A percentile compares a stretch with the other conserved stretches of the same genome.
These are phyloP conservation scores for Cheilosia scutellata DNA, from an alignment of 2,888 invertebrate genomes.

Conservation along the genomic window DNA sequence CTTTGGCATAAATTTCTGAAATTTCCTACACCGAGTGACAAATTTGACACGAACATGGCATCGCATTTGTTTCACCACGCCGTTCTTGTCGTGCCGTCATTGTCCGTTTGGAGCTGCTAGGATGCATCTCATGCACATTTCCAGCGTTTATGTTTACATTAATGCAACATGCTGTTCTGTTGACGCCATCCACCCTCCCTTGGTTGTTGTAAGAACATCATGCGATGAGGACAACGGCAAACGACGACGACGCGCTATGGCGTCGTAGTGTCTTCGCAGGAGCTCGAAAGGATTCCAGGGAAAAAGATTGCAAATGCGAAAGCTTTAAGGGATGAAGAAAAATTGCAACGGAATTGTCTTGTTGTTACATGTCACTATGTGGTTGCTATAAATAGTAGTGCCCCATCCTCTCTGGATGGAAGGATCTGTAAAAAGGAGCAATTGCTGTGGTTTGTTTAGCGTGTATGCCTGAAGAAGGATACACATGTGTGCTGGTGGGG, in stretches of 20 bases:
- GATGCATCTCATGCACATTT: constrained; percentile 49
- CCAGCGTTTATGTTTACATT: constrained; percentile 64
- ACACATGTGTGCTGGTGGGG: constrained; percentile 7
- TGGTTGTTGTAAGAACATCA: constrained; percentile 10
- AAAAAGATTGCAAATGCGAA: constrained; percentile 45
- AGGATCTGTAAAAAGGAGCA: constrained; percentile 27
- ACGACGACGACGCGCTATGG: not conserved
- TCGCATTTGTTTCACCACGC: constrained; percentile 53
- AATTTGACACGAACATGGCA: constrained; percentile 71
- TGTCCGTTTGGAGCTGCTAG: constrained; percentile 19
- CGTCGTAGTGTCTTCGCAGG: constrained; percentile 24
- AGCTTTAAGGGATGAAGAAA: constrained; percentile 66
- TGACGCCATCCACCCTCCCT: not conserved
- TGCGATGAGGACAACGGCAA: constrained; percentile 5
- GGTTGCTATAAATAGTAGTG: constrained; percentile 63
- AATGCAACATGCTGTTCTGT: constrained; percentile 60
- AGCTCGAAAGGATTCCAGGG: constrained; percentile 38
- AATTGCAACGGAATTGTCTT: constrained; percentile 65
- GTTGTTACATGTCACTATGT: constrained; percentile 68
- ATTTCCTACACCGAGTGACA: constrained; percentile 61
- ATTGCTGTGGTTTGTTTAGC: constrained; percentile 47
- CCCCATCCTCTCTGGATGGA: not conserved
- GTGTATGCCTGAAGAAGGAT: constrained; percentile 6
- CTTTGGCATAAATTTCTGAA: constrained; percentile 59
- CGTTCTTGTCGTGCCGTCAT: constrained; percentile 22